phyloP scores from a whole-genome alignment of 2,797 vertebrate species.

The Sternotherus odoratus region DNA sequence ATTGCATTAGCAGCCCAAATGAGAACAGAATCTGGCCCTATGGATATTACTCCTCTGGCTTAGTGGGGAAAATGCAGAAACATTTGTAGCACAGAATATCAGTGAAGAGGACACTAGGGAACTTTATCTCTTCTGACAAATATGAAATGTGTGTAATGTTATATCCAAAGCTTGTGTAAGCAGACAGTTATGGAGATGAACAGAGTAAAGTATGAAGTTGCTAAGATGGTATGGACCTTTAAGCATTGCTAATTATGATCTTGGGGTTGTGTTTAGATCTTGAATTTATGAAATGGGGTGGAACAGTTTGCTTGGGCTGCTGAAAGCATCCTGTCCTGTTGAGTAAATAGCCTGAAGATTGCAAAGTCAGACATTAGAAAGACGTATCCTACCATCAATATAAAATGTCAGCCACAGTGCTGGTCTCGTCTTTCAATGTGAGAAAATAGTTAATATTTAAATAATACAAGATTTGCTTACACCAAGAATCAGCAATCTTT shows the following conservation, averaged over 20 bases:
- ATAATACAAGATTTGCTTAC: neutral
- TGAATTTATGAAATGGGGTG: neutral
- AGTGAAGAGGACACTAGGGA: constrained; percentile 10
- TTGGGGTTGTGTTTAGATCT: neutral
- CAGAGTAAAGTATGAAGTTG: neutral
- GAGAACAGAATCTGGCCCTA: neutral
- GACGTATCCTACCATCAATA: neutral
- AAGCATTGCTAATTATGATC: neutral
- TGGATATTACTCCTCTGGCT: constrained; percentile 5
- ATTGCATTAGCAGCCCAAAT: neutral
- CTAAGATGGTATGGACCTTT: neutral
- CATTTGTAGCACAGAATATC: neutral
- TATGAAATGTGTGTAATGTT: fast-evolving
- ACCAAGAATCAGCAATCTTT: too few species aligned
- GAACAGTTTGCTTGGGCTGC: neutral
- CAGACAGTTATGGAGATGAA: neutral
- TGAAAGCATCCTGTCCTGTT: neutral
- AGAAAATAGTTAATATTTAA: neutral
- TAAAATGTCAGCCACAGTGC: neutral
- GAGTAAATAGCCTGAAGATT: neutral
- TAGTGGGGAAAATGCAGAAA: constrained; percentile 25
- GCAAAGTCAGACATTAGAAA: neutral
- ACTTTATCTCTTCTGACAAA: neutral
- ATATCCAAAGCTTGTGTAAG: neutral
- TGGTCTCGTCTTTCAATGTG: neutral